Evolutionary conservation across 2,797 vertebrate genomes (phyloP), one percentile per base, ranked within the genome.

Genomic region (Danio choprae): DNA sequence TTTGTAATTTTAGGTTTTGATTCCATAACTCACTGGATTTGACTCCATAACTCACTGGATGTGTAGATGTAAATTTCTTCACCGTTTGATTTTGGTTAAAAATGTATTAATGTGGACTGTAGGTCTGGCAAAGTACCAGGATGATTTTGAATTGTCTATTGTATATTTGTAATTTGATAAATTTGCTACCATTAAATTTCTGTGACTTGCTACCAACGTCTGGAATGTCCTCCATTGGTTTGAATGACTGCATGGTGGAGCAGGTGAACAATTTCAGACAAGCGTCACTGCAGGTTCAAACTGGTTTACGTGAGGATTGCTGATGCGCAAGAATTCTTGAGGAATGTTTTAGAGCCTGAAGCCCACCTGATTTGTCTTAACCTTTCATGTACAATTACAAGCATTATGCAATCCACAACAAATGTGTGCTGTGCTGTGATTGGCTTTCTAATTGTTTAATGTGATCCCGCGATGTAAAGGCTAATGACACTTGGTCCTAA

Each of bases 261-360:
- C 63, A 59, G 81, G 74, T 65, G 56, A 89, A 89, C 76, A 83
- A 80, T 88, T 87, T 88, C 53, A 71, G 70, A 81, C 22, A 71
- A 88, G 89, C 71, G 12, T 84, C 12, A 71, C 81, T 89, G 87
- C 92, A 92, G 91, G 91, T 93, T 91, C 83, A 64, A 90, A 92
- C 92, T 91, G 89, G 91, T 91, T 91, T 83, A 84, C 87, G 77
- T 73, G 84, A 82, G 87, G 87, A 87, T 80, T 76, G 80, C 80
- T 76, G 75, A 65, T 59, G 84, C 73, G 63, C 86, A 77, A 84
- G 85, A 89, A 92, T 91, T 92, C 88, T 88, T 86, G 50, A 79
- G 81, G 22, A 72, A 85, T 85, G 81, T 48, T 75, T 55, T 86
- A 84, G 84, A 55, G 77, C 84, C 29, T 59, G 40, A 59, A 75